phyloP scores from a whole-genome alignment of 2,113 vertebrate species.

The Phocoena sinus region DNA sequence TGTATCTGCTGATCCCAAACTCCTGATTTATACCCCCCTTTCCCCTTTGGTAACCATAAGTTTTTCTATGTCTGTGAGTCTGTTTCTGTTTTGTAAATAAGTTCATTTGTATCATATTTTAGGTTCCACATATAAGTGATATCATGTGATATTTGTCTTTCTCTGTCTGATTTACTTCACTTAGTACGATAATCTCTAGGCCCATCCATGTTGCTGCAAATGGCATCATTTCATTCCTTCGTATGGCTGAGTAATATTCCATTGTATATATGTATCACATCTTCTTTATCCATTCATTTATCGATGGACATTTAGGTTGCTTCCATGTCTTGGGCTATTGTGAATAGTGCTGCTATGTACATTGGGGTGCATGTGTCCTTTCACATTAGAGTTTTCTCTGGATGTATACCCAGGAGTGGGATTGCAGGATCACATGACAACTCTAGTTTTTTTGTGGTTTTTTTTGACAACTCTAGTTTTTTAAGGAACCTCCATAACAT shows the following conservation, averaged over 20 bases:
- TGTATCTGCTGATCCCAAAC: not conserved
- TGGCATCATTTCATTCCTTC: not conserved
- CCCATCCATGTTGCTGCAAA: not conserved
- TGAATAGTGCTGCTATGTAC: not conserved
- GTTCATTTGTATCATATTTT: not conserved
- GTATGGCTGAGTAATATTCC: not conserved
- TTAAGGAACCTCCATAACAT: too few relatives aligned
- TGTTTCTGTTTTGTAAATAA: not conserved
- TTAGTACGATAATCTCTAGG: not conserved
- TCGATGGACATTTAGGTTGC: not conserved
- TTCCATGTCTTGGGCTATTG: not conserved
- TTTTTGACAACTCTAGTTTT: not conserved
- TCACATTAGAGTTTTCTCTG: not conserved
- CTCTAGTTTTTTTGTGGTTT: not conserved
- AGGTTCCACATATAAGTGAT: not conserved
- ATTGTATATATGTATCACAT: not conserved
- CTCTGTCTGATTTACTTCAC: not conserved
- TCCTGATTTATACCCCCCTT: not conserved
- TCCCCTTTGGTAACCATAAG: not conserved
- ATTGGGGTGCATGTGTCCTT: not conserved
- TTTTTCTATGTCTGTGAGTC: not conserved
- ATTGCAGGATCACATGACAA: not conserved
- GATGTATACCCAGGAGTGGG: not conserved
- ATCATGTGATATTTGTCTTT: not conserved
- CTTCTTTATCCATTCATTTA: not conserved